Percentiles rank a stretch among this genome's conserved stretches.
These are phyloP conservation scores for Eurystomus gularis DNA, from an alignment of 2,113 vertebrate genomes.

Conservation along the genomic window DNA sequence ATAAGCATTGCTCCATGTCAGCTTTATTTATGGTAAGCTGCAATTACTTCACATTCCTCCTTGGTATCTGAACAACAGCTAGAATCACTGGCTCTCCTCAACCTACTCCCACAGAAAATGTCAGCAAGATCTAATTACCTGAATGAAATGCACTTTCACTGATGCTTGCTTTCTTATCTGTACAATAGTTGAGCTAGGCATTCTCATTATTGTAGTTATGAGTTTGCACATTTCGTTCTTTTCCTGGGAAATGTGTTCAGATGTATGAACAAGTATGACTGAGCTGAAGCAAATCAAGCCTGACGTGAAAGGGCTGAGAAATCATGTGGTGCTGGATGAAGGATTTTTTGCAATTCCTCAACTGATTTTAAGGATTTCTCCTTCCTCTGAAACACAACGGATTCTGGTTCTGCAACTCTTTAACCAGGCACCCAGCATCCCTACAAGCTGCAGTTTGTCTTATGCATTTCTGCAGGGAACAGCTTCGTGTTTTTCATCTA, in stretches of 20 bases:
- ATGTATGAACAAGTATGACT: background rate
- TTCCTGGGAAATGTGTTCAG: conserved; percentile 14
- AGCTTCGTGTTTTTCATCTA: background rate
- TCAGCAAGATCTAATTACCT: conserved; percentile 51
- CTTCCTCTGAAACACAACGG: background rate
- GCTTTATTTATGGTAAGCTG: conserved; percentile 28
- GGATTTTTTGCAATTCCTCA: background rate
- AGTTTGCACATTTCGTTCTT: conserved; percentile 23
- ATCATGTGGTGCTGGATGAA: background rate
- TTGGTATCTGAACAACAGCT: conserved; percentile 7
- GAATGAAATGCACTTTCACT: conserved; percentile 42
- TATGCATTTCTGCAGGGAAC: background rate
- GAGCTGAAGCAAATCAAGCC: background rate
- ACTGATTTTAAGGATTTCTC: background rate
- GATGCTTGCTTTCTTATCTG: conserved; percentile 22
- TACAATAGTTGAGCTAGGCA: background rate
- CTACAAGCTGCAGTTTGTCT: background rate
- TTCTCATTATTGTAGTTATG: background rate
- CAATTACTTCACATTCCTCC: conserved; percentile 9
- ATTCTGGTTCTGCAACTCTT: background rate
- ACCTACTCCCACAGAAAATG: conserved; percentile 52
- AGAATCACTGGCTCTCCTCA: conserved; percentile 11
- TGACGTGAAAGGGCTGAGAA: background rate
- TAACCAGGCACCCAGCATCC: background rate
- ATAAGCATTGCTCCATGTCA: background rate